Evolutionary conservation across 2,888 invertebrate species (phyloP).

Genomic region (Steinernema scapterisci): DNA sequence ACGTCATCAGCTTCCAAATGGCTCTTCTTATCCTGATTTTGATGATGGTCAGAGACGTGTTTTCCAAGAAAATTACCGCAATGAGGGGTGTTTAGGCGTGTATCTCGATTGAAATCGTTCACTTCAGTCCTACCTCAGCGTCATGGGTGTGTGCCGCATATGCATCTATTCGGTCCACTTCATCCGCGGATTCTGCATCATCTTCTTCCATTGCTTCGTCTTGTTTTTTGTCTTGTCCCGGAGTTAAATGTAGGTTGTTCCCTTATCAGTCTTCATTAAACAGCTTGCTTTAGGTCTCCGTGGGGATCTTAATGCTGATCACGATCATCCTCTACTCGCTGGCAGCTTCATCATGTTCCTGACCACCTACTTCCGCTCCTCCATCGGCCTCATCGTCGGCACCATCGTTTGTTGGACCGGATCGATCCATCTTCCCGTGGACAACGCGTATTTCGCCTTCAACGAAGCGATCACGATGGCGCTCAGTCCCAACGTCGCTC

Average conservation of each 20-base stretch:
- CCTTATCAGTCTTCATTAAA: not conserved
- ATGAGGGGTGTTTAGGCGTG: conserved; percentile 2
- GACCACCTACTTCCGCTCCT: conserved; percentile 6
- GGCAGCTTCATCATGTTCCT: not conserved
- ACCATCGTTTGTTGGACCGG: conserved; percentile 8
- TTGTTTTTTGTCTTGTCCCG: not conserved
- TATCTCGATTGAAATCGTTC: not conserved
- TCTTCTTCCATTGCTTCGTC: conserved; percentile 11
- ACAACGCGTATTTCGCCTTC: conserved; percentile 10
- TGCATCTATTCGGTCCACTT: not conserved
- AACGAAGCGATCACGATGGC: not conserved
- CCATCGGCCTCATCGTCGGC: conserved; percentile 5
- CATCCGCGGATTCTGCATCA: not conserved
- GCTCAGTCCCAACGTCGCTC: conserved; percentile 1
- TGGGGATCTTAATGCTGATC: not conserved
- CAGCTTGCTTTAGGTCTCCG: not conserved
- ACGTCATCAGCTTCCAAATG: not conserved
- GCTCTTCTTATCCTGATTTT: not conserved
- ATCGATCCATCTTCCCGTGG: not conserved
- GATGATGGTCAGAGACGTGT: not conserved
- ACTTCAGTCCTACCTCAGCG: not conserved
- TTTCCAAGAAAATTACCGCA: conserved; percentile 12
- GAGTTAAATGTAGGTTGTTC: not conserved
- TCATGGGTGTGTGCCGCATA: conserved; percentile 7
- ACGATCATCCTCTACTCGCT: not conserved